Conservation (phyloP, 2,113 vertebrate species). For the Ammodramus savannarum region DNA sequence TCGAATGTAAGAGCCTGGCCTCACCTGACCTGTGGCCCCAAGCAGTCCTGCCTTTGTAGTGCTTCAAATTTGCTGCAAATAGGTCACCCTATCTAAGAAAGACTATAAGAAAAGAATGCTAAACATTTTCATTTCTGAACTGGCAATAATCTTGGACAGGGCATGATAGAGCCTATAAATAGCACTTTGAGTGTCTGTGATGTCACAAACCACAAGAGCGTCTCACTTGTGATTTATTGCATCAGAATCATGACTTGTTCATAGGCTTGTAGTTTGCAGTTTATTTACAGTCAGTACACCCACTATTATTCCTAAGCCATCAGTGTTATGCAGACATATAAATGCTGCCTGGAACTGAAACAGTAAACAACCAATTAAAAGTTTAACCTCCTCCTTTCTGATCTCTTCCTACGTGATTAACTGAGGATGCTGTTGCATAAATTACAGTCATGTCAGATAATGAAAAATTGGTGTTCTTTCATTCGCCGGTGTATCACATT, state of each 20-base stretch:
- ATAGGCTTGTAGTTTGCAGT: not conserved
- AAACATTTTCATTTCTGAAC: slow-evolving; percentile 14
- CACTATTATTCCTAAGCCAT: slow-evolving; percentile 1
- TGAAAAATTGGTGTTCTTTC: not conserved
- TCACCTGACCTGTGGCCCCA: not conserved
- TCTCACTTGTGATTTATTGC: slow-evolving; percentile 42
- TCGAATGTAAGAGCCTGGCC: not conserved
- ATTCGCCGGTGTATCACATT: not conserved
- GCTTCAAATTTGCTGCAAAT: not conserved
- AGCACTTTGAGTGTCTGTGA: not conserved
- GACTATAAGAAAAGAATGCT: not conserved
- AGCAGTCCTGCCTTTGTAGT: not conserved
- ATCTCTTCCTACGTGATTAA: not conserved
- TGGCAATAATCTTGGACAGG: not conserved
- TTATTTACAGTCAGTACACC: slow-evolving; percentile 36
- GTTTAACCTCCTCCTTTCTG: slow-evolving; percentile 26
- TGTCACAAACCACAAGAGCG: not conserved
- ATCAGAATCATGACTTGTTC: not conserved
- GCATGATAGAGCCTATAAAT: not conserved
- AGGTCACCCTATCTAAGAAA: not conserved
- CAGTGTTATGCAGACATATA: not conserved
- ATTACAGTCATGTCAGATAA: not conserved
- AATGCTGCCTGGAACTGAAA: slow-evolving; percentile 7
- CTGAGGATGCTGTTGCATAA: not conserved
- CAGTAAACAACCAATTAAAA: slow-evolving; percentile 50